Percentiles rank a stretch among this genome's conserved stretches.
Conservation (phyloP, 2,797 vertebrate species). For the Chaenodraco wilsoni region DNA sequence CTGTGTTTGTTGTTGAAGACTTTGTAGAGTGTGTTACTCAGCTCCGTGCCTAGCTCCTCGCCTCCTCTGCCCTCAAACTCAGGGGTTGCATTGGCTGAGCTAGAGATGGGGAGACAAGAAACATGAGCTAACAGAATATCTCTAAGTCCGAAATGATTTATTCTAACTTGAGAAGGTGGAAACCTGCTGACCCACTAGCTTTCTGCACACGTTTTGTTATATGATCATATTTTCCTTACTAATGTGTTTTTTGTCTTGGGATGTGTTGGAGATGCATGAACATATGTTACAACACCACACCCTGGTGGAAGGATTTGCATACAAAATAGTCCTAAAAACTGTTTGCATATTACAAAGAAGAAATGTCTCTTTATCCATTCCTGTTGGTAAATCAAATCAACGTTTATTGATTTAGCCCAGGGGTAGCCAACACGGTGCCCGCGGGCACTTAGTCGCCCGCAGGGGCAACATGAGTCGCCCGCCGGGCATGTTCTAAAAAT, state of each 20-base stretch:
- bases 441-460: too few species aligned
- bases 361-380: too few species aligned
- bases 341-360: background rate
- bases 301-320: slow-evolving; percentile 50
- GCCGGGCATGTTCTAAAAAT: too few species aligned
- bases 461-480: too few species aligned
- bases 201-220: background rate
- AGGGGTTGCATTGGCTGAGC: slow-evolving; percentile 94
- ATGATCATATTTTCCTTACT: background rate
- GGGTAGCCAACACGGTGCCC: too few species aligned
- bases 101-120: slow-evolving; percentile 55
- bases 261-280: background rate
- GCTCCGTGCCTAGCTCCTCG: slow-evolving; percentile 92
- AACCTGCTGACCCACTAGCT: background rate
- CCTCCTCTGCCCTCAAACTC: slow-evolving; percentile 97
- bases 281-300: slow-evolving; percentile 42
- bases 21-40: slow-evolving; percentile 92
- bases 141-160: too few species aligned
- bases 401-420: too few species aligned
- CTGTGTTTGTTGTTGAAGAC: slow-evolving; percentile 91
- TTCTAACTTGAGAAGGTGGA: background rate
- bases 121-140: background rate
- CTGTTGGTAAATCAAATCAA: too few species aligned
- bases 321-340: background rate
- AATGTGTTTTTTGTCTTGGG: too few species aligned